Base-by-base conservation (phyloP, 2,113 vertebrate genomes). In the Nesogale talazaci region DNA sequence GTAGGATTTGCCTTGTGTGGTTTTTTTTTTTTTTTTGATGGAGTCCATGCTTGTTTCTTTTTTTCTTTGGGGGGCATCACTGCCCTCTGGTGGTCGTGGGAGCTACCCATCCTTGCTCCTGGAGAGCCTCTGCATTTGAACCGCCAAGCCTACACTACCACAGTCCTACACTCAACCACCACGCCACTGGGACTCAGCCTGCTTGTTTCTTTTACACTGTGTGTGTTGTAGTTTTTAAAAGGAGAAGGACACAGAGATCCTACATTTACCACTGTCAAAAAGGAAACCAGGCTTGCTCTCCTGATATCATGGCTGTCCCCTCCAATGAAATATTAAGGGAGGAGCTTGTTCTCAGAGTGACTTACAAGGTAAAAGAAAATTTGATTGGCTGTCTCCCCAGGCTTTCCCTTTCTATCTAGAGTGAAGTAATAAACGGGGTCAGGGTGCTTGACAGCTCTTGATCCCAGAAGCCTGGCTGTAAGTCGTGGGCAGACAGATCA, bases 391-490 rank as follows among this genome's bases (percentile, higher is more conserved):
- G 20, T 89, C 61, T 89, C 79, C 61, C 70, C 29, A 91, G 80
- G 81, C 69, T 86, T 56, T 91, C 89, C 52, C 70, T 91, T 91
- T 91, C 76, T 91, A 9, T 56, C 52, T 34, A 86, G 61, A 89
- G 69, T 86, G 52, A 85, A 77, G 57, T 88, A 56, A 75, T 80
- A 80, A 81, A 91, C 27, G 29, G 69, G 69, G 38, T 89, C 85
- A 70, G 85, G 89, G 36, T 86, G 34, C 34, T 59, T 92, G 89
- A 85, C 92, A 92, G 89, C 76, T 85, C 69, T n/a, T 86, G 92
- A 89, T 59, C 85, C 56, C 11, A 82, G 92, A 82, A 85, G 76
- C 38, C 78, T 82, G 80, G 75, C 89, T 86, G 3, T 85, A 36
- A 92, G 81, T 74, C 81, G 23, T 78, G 76, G 89, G 56, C 69